Conservation (phyloP, 2,797 vertebrate species). For the Takifugu ocellatus region DNA sequence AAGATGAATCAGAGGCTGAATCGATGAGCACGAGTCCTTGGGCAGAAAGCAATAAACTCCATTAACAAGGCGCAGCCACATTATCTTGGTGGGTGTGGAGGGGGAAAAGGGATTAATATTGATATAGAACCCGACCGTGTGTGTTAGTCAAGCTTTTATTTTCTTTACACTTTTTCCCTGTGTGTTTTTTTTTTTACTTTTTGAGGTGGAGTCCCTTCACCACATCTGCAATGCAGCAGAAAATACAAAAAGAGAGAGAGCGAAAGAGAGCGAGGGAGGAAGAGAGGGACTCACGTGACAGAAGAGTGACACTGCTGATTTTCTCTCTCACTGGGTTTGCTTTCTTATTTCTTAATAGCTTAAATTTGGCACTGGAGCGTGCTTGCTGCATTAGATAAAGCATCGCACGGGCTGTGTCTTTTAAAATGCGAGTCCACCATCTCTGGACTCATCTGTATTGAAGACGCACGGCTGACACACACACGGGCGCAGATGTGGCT, state of each 20-base stretch:
- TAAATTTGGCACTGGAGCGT: conserved; percentile 12
- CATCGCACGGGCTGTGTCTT: neutral
- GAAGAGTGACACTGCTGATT: conserved; percentile 58
- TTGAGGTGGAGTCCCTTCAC: conserved; percentile 74
- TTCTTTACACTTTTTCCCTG: conserved; percentile 46
- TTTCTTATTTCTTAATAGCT: conserved; percentile 6
- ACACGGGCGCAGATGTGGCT: conserved; percentile 51
- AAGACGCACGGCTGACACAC: conserved; percentile 31
- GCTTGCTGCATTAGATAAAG: neutral
- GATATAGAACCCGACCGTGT: conserved; percentile 48
- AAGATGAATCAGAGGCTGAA: conserved; percentile 56
- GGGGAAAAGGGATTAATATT: conserved; percentile 38
- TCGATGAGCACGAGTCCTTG: conserved; percentile 60
- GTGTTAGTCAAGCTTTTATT: conserved; percentile 60
- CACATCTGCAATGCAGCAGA: conserved; percentile 84
- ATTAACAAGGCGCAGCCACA: conserved; percentile 66
- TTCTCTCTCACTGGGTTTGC: neutral
- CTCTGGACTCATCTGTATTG: conserved; percentile 58
- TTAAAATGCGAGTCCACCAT: conserved; percentile 24
- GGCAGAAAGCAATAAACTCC: conserved; percentile 66
- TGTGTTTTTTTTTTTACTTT: conserved; percentile 44
- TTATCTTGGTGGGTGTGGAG: conserved; percentile 32
- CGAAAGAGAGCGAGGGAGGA: conserved; percentile 39
- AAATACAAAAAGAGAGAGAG: conserved; percentile 62
- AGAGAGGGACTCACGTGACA: conserved; percentile 51